phyloP scores from a whole-genome alignment of 2,797 vertebrate genomes.

The Siniperca undulata region DNA sequence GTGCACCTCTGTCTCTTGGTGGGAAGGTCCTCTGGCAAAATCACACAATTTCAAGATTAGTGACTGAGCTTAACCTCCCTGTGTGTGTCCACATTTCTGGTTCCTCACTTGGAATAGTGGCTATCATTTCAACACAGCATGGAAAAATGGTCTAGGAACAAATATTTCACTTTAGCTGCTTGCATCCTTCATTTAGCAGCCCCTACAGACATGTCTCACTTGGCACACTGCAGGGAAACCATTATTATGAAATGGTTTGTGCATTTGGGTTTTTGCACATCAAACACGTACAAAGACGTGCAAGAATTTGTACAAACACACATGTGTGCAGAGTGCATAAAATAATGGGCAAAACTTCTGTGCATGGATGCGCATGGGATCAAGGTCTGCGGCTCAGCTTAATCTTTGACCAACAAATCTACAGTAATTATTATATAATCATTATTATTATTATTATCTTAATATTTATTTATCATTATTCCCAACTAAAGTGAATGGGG shows the following conservation, averaged over 20 bases:
- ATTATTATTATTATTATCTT: not conserved
- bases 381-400: slow-evolving; percentile 28
- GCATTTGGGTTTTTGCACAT: slow-evolving; percentile 39
- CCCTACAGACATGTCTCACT: slow-evolving; percentile 37
- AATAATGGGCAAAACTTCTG: slow-evolving; percentile 46
- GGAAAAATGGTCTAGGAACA: slow-evolving; percentile 73
- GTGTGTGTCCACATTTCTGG: slow-evolving; percentile 46
- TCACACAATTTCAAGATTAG: slow-evolving; percentile 58
- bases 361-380: slow-evolving; percentile 41
- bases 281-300: slow-evolving; percentile 8
- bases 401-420: slow-evolving; percentile 48
- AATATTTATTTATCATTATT: not conserved
- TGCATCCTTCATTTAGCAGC: slow-evolving; percentile 48
- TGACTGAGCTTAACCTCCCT: slow-evolving; percentile 3
- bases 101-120: slow-evolving; percentile 59
- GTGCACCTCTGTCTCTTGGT: slow-evolving; percentile 34
- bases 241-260: slow-evolving; percentile 56
- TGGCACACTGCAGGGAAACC: slow-evolving; percentile 29
- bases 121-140: slow-evolving; percentile 58
- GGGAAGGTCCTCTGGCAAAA: slow-evolving; percentile 57
- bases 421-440: not conserved
- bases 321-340: slow-evolving; percentile 26
- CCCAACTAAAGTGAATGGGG: not conserved
- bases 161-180: slow-evolving; percentile 77
- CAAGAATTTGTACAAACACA: slow-evolving; percentile 41